Percentiles rank a stretch among this genome's conserved stretches.
Evolutionary conservation across 2,888 invertebrate genomes (phyloP).

Genomic region (Meteorus colon): DNA sequence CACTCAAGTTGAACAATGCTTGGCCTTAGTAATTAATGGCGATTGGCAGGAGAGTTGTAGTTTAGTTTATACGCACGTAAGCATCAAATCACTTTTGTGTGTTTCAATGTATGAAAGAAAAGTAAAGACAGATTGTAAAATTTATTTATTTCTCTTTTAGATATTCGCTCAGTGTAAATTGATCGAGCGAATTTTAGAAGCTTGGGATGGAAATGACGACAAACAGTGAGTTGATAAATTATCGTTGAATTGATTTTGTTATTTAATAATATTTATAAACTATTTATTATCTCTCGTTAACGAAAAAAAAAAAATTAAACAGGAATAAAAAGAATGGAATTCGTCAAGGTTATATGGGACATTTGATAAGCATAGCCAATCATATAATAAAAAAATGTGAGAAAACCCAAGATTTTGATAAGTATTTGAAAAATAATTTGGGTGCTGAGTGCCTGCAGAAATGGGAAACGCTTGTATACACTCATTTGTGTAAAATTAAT

Average conservation of each 20-base stretch:
- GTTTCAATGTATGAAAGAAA: constrained; percentile 1
- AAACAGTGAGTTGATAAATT: constrained; percentile 80
- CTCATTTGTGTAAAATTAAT: constrained; percentile 65
- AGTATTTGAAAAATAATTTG: constrained; percentile 75
- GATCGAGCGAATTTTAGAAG: constrained; percentile 85
- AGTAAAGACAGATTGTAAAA: constrained; percentile 17
- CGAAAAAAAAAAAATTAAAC: constrained; percentile 48
- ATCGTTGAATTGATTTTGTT: constrained; percentile 18
- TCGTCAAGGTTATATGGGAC: constrained; percentile 81
- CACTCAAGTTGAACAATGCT: constrained; percentile 88
- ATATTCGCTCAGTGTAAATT: constrained; percentile 86
- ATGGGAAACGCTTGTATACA: constrained; percentile 64
- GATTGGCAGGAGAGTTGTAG: constrained; percentile 65
- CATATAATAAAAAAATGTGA: constrained; percentile 76
- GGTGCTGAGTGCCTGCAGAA: constrained; percentile 70
- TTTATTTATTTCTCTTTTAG: constrained; percentile 73
- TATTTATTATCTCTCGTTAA: not conserved
- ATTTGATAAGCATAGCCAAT: constrained; percentile 78
- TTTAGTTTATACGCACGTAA: constrained; percentile 77
- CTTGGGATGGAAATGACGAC: constrained; percentile 86
- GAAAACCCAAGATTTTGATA: constrained; percentile 76
- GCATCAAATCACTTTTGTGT: constrained; percentile 49
- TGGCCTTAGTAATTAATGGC: constrained; percentile 80
- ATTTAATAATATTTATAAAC: not conserved
- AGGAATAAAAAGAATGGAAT: constrained; percentile 76